Percentiles rank a stretch among this genome's conserved stretches.
Evolutionary conservation across 2,888 invertebrate genomes (phyloP).

Genomic region (Synanthedon tipuliformis): DNA sequence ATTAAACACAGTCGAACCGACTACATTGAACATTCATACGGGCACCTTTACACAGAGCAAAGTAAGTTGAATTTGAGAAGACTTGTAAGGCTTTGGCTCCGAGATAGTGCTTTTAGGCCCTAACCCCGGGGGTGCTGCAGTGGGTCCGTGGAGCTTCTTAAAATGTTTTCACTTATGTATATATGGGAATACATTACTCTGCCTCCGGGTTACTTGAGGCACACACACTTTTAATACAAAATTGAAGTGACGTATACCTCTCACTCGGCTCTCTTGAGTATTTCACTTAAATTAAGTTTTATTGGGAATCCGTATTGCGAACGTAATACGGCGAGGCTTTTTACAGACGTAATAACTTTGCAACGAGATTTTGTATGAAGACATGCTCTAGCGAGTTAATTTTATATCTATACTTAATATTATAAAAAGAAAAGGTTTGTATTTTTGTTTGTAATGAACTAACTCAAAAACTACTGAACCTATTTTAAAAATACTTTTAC

Average conservation of each 20-base stretch:
- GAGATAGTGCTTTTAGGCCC: conserved; percentile 72
- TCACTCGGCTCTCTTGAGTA: conserved; percentile 59
- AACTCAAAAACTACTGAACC: too few relatives aligned
- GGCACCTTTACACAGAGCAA: conserved; percentile 59
- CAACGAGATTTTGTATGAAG: too few relatives aligned
- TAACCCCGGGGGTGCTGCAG: conserved; percentile 69
- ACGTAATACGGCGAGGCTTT: too few relatives aligned
- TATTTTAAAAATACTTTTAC: too few relatives aligned
- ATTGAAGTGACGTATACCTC: conserved; percentile 68
- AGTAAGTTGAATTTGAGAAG: conserved; percentile 71
- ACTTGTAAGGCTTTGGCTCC: conserved; percentile 69
- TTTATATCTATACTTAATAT: too few relatives aligned
- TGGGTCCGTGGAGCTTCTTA: conserved; percentile 67
- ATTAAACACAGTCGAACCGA: conserved; percentile 3
- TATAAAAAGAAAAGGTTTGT: too few relatives aligned
- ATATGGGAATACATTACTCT: conserved; percentile 68
- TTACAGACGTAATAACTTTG: too few relatives aligned
- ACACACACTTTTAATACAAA: conserved; percentile 64
- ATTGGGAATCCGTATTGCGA: conserved; percentile 38
- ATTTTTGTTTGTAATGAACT: too few relatives aligned
- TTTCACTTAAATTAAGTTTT: conserved; percentile 60
- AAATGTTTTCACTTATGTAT: conserved; percentile 71
- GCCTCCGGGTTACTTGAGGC: conserved; percentile 63
- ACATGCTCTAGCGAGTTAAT: too few relatives aligned
- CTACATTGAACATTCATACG: conserved; percentile 12